These are phyloP conservation scores for Saimiri boliviensis DNA, from an alignment of 2,113 vertebrate genomes.

Conservation along the genomic window DNA sequence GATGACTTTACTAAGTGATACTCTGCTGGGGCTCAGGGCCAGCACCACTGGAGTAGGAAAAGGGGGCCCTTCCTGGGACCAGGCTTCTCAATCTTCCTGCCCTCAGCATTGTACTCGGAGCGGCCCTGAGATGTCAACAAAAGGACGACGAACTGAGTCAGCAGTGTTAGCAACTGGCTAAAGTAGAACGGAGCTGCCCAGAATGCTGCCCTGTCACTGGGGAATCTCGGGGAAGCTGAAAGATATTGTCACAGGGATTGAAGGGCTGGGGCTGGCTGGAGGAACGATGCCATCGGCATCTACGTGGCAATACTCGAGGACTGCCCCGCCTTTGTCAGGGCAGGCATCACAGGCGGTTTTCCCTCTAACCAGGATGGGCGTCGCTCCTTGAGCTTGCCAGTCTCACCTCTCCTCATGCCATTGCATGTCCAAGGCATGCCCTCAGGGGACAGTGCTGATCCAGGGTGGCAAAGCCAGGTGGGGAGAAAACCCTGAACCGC, in stretches of 20 bases:
- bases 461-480: not conserved
- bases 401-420: not conserved
- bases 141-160: not conserved
- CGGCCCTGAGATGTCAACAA: not conserved
- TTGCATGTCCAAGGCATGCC: not conserved
- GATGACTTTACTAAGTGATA: not conserved
- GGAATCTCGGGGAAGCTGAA: rapidly evolving
- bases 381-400: not conserved
- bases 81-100: not conserved
- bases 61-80: not conserved
- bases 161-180: not conserved
- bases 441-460: no score
- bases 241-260: not conserved
- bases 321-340: no score
- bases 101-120: not conserved
- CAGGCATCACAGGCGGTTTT: not conserved
- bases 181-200: not conserved
- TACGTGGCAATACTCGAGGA: rapidly evolving
- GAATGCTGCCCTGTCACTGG: not conserved
- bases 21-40: not conserved
- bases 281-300: not conserved
- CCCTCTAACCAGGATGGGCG: not conserved
- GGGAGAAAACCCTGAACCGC: not conserved
- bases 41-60: not conserved
- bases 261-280: not conserved